Conservation (phyloP, 2,797 vertebrate genomes). For the Petrocephalus sullivani region DNA sequence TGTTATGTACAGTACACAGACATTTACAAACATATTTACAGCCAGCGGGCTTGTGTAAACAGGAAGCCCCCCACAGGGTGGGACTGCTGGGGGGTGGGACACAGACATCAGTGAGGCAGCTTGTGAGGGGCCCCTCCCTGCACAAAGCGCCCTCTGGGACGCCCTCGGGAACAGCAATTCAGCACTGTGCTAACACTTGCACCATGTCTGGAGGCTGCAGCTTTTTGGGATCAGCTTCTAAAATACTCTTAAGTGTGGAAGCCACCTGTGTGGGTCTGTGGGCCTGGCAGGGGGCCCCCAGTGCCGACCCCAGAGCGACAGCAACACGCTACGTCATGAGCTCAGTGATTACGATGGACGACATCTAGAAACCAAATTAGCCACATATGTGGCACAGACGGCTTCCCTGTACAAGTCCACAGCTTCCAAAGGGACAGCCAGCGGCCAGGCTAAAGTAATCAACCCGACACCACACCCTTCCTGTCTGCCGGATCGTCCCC, state of each 20-base stretch:
- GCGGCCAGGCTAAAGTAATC: background rate
- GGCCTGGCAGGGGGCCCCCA: background rate
- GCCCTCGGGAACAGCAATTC: background rate
- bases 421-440: background rate
- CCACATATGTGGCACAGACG: background rate
- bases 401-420: background rate
- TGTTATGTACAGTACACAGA: constrained; percentile 27
- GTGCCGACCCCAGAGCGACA: background rate
- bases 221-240: background rate
- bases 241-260: background rate
- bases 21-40: constrained; percentile 58
- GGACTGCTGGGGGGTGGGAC: constrained; percentile 36
- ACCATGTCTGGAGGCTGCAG: background rate
- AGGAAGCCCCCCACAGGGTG: constrained; percentile 33
- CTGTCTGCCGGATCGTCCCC: background rate
- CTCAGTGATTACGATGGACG: background rate
- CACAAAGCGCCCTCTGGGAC: background rate
- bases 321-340: background rate
- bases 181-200: background rate
- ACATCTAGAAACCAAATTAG: background rate
- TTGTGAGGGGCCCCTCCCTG: background rate
- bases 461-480: background rate
- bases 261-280: background rate
- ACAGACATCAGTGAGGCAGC: constrained; percentile 31
- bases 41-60: constrained; percentile 55